Conservation (phyloP, 2,888 invertebrate genomes). For the Cheilosia urbana region DNA sequence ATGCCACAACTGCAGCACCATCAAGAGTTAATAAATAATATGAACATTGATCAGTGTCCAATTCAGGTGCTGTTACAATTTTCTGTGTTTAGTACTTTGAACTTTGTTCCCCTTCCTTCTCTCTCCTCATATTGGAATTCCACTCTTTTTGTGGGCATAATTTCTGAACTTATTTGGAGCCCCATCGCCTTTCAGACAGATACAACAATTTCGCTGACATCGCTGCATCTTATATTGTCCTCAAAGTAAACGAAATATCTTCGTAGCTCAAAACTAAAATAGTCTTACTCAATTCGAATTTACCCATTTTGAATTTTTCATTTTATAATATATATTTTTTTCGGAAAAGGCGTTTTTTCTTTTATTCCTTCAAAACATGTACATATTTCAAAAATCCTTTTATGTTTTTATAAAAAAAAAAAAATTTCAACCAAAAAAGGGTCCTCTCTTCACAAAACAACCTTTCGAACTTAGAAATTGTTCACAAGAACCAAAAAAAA, state of each 20-base stretch:
- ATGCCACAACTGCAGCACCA: too few species aligned
- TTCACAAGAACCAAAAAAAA: slow-evolving; percentile 47
- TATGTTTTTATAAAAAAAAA: slow-evolving; percentile 33
- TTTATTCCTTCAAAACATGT: slow-evolving; percentile 64
- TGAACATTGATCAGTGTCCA: too few species aligned
- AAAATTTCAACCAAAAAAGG: slow-evolving; percentile 66
- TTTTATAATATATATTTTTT: slow-evolving; percentile 15
- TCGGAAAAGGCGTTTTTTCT: slow-evolving; percentile 61
- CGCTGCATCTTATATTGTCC: background rate
- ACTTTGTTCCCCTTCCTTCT: too few species aligned
- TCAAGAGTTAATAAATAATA: too few species aligned
- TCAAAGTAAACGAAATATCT: background rate
- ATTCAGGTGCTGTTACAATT: too few species aligned
- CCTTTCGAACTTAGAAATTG: slow-evolving; percentile 59
- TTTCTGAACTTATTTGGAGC: background rate
- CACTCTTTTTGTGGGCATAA: background rate
- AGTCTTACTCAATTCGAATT: slow-evolving; percentile 18
- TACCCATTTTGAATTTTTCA: background rate
- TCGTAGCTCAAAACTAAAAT: slow-evolving; percentile 41
- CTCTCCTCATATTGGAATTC: too few species aligned
- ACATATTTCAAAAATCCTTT: slow-evolving; percentile 65
- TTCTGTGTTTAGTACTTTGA: too few species aligned
- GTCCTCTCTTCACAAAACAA: slow-evolving; percentile 73
- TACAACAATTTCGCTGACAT: background rate
- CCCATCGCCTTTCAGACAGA: background rate